Base-by-base conservation (phyloP, 2,113 vertebrate genomes). In the Hyla sarda region DNA sequence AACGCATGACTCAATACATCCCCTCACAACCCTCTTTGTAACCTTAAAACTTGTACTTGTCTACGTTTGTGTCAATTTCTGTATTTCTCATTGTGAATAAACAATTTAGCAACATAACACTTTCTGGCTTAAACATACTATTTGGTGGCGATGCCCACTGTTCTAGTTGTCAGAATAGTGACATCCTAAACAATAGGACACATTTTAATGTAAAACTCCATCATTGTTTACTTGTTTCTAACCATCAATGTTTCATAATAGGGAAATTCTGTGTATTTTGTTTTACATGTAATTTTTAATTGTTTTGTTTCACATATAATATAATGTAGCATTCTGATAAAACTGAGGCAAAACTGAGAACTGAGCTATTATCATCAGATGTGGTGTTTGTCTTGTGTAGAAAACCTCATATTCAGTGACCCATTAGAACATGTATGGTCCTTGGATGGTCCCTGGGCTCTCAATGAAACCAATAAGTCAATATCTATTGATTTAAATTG, bases 71-170 rank as follows among this genome's bases (percentile, higher is more conserved):
- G 60, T 52, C 62, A 71, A 12, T 28, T 50, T 69, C 56, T 80
- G 77, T 80, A 60, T 11, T 80, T 41, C 7, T 19, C 48, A 77
- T 77, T 54, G 23, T 32, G 9, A 77, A 12, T 76, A 50, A 81
- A 30, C 12, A 81, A 81, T 65, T 34, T 28, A 81, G 56, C 78
- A 81, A 81, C 78, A 81, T 81, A 62, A 81, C 78, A 81, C 78
- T 81, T 81, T 80, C 56, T 60, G 76, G 76, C 50, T 58, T 56
- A 21, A 34, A 37, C n/a, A 32, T 45, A 47, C 4, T 14, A 45
- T 81, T 45, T 47, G 28, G 54, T 65, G n/a, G 41, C 34, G 6
- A n/a, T 81, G 34, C 23, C 78, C 56, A 81, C 58, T 65, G 5
- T 81, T 37, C 14, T 65, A 14, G 11, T 19, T 25, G 16, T 62